Conservation (phyloP, 2,113 vertebrate species). For the Anguilla japonica region DNA sequence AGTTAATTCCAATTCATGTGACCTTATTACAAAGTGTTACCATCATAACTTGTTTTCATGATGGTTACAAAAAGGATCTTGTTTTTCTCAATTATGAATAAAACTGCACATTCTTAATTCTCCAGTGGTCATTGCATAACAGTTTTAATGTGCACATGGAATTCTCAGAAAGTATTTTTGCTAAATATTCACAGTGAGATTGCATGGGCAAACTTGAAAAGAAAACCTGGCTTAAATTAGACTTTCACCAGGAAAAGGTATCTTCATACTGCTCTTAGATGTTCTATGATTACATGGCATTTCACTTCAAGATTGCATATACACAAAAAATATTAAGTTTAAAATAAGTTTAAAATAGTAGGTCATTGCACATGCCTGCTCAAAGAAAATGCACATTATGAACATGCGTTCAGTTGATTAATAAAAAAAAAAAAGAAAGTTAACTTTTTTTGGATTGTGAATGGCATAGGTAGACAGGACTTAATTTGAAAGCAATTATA, state of each 20-base stretch:
- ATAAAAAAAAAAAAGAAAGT: constrained; percentile 28
- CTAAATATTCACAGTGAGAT: neutral
- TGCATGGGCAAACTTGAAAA: neutral
- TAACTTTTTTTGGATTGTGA: constrained; percentile 25
- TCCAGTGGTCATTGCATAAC: no score
- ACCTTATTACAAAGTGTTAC: no score
- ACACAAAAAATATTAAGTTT: neutral
- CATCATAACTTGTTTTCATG: no score
- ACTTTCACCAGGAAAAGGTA: neutral
- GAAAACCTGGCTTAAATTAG: neutral
- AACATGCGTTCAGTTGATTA: constrained; percentile 8
- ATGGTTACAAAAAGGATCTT: neutral
- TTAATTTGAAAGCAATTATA: constrained; percentile 48
- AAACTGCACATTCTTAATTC: neutral
- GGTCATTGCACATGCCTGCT: neutral
- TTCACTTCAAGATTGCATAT: neutral
- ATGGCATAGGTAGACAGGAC: constrained; percentile 30
- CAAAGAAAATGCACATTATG: neutral
- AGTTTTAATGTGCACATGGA: neutral
- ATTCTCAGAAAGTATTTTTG: neutral
- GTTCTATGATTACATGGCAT: constrained; percentile 8
- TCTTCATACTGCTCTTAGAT: neutral
- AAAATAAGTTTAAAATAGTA: neutral
- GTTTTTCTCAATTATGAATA: constrained; percentile 1
- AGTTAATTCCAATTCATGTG: no score